phyloP scores from a whole-genome alignment of 2,113 vertebrate species.

The Serinus canaria region DNA sequence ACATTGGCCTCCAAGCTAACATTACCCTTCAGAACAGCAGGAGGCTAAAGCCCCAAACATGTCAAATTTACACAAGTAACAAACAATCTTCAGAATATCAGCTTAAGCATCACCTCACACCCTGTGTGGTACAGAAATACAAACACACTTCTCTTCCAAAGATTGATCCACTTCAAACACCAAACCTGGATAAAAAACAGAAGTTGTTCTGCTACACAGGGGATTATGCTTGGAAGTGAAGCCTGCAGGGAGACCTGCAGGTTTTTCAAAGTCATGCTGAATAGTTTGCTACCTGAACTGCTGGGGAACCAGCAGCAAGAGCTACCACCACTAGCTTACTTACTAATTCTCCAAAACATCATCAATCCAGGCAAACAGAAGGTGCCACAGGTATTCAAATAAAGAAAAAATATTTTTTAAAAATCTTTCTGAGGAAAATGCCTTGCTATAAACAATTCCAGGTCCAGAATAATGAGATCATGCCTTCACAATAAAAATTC shows the following conservation, averaged over 20 bases:
- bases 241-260: not conserved
- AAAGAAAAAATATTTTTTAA: fast-evolving
- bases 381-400: not conserved
- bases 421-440: not conserved
- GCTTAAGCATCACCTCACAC: not conserved
- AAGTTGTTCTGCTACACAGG: not conserved
- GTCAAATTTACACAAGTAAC: not conserved
- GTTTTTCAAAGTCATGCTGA: not conserved
- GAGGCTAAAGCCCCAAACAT: not conserved
- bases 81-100: not conserved
- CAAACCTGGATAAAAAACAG: not conserved
- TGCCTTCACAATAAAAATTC: slow-evolving; percentile 3
- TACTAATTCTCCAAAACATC: not conserved
- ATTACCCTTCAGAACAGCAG: not conserved
- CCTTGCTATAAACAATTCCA: not conserved
- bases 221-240: not conserved
- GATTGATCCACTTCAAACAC: not conserved
- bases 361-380: not conserved
- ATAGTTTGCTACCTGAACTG: not conserved
- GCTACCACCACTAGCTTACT: not conserved
- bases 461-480: slow-evolving; percentile 34
- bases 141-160: not conserved
- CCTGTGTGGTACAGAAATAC: not conserved
- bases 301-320: not conserved
- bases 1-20: not conserved